phyloP scores from a whole-genome alignment of 2,888 invertebrate genomes.

The Tipula lateralis region DNA sequence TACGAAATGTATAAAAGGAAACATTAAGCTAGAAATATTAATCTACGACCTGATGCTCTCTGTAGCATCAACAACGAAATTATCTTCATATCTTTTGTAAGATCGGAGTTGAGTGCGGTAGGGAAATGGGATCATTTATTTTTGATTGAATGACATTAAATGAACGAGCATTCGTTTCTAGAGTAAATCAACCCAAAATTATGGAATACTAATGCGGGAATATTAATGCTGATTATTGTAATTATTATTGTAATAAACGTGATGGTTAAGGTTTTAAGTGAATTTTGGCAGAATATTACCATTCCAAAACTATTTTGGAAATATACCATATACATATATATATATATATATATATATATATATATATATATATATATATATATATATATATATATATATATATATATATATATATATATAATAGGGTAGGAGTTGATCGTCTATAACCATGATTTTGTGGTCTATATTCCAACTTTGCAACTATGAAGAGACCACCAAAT shows the following conservation, averaged over 20 bases:
- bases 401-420: too few species aligned
- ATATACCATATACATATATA: too few species aligned
- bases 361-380: too few species aligned
- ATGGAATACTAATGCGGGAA: neutral
- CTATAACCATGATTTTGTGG: too few species aligned
- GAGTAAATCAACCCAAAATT: neutral
- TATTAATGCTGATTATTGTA: neutral
- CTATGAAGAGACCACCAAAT: too few species aligned
- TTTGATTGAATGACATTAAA: neutral
- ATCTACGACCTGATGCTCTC: neutral
- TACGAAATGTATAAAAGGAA: neutral
- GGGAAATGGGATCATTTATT: neutral
- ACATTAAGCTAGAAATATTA: neutral
- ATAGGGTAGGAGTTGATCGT: too few species aligned
- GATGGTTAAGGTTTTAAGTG: neutral
- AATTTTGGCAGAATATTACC: too few species aligned
- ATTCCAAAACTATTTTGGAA: too few species aligned
- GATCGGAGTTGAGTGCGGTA: neutral
- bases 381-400: too few species aligned
- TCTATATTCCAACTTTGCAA: too few species aligned
- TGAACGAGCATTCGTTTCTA: neutral
- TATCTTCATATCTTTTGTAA: neutral
- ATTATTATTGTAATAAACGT: neutral
- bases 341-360: too few species aligned
- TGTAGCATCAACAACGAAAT: neutral